phyloP scores from a whole-genome alignment of 1,140 invertebrate species.

The Panagrolaimus sp. region DNA sequence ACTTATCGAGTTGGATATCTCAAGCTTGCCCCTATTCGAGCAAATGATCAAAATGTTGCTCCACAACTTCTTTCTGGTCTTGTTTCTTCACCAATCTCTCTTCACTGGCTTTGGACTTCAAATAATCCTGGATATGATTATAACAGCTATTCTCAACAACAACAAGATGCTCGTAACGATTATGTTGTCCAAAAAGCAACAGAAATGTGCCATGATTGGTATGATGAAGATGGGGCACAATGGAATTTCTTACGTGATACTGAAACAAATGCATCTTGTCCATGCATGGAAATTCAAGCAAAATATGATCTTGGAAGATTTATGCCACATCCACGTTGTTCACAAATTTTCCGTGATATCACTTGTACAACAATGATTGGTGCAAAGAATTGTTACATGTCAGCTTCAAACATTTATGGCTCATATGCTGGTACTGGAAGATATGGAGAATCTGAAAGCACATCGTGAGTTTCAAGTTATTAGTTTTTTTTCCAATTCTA shows the following conservation, averaged over 20 bases:
- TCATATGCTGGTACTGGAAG: slow-evolving; percentile 38
- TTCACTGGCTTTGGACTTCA: slow-evolving; percentile 57
- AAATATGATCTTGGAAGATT: slow-evolving; percentile 57
- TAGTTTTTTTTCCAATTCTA: neutral
- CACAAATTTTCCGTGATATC: slow-evolving; percentile 57
- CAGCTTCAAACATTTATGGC: slow-evolving; percentile 57
- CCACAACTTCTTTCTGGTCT: slow-evolving; percentile 39
- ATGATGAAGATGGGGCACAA: slow-evolving; percentile 58
- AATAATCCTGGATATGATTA: slow-evolving; percentile 52
- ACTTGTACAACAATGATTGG: slow-evolving; percentile 58
- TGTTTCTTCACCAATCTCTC: slow-evolving; percentile 57
- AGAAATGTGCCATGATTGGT: slow-evolving; percentile 60
- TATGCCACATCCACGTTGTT: slow-evolving; percentile 59
- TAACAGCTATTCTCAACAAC: slow-evolving; percentile 45
- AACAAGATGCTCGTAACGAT: slow-evolving; percentile 40
- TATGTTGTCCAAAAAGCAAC: slow-evolving; percentile 52
- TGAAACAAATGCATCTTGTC: slow-evolving; percentile 59
- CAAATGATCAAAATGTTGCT: slow-evolving; percentile 25
- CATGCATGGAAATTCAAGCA: slow-evolving; percentile 56
- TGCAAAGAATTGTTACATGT: slow-evolving; percentile 57
- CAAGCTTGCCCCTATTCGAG: slow-evolving; percentile 49
- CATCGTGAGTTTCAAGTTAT: slow-evolving; percentile 27
- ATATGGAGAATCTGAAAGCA: slow-evolving; percentile 12
- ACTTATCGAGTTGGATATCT: slow-evolving; percentile 58
- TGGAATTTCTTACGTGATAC: slow-evolving; percentile 56